Base-by-base conservation (phyloP, 2,797 vertebrate genomes). In the Trachurus trachurus region DNA sequence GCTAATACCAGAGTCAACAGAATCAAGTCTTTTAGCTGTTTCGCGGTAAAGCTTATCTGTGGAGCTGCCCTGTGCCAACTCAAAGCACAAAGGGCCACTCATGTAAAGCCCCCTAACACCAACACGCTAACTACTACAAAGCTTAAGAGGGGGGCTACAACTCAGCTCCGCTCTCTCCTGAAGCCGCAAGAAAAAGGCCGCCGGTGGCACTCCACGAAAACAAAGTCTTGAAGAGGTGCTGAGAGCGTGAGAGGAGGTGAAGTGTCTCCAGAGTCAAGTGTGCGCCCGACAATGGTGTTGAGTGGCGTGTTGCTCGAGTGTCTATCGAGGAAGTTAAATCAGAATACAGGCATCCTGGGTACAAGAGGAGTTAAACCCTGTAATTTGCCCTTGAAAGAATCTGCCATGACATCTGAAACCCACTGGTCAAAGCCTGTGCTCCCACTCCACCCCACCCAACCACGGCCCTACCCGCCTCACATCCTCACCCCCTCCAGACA, bases 331-430 rank as follows among this genome's bases (percentile, higher is more conserved):
- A 87, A 78, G 89, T 78, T 88, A 59, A 89, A 89, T 82, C 82
- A 73, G 86, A 88, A 89, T 81, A 58, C 84, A 80, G 77, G 83
- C 84, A 83, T 90, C 84, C 80, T 40, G 61, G 75, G 82, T 67
- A 88, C 83, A 88, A 81, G 81, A 86, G 88, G 86, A 81, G 86
- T 79, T 89, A 91, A 94, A 92, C 89, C 92, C 90, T 94, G 82
- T 93, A 93, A 94, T 94, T 94, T 92, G 83, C 52, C 80, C 79
- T 66, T 91, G 83, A 94, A 93, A 93, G 91, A 93, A 93, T 93
- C 89, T 91, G 82, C 80, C 63, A 84, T 89, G 94, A 94, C 94
- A 95, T 89, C 85, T 90, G 93, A 94, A 91, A 95, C 93, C 91
- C 65, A 53, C 74, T 78, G 90, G 89, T 91, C 94, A 89, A 92